Evolutionary conservation across 2,797 vertebrate genomes (phyloP), one percentile per base, ranked within the genome.

Genomic region (Protonibea diacanthus): DNA sequence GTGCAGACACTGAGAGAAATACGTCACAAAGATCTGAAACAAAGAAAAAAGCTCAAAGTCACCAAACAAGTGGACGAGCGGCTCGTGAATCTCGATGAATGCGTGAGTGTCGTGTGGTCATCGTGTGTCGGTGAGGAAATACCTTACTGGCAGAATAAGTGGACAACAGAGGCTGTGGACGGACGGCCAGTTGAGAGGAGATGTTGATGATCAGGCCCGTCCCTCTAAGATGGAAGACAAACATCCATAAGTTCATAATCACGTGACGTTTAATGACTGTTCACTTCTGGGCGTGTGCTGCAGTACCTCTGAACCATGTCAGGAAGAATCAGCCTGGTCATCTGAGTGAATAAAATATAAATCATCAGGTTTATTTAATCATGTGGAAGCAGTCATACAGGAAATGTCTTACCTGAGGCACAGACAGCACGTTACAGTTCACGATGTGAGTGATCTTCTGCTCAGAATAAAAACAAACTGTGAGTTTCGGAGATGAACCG

Each of bases 61-160:
- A 86, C 45, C 60, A 78, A 53, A 47, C 52, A 71, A 45, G 6
- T 38, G 68, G n/a, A 59, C 0, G 12, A 57, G 8, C 1, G 3
- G 25, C 13, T 23, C 5, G 15, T 38, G 13, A 33, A 21, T 6
- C 13, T 29, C 7, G 12, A 5, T 59, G 17, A 65, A 44, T 12
- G 5, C 23, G 45, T 38, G 18, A 23, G 5, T 29, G 13, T 23
- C 56, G 38, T 20, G 21, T 27, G 3, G 1, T 63, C n/a, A 23
- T 23, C 0, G 14, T 44, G 44, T 20, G 5, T 62, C 59, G 18
- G 23, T 53, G 33, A 70, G 44, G 27, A 38, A 64, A 70, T 82
- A 97, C 96, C 95, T 97, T 96, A 15, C 95, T 92, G 23, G 95
- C 88, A 17, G 88, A 93, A 73, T 97, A 97, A n/a, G 95, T 42